Evolutionary conservation across 2,113 vertebrate species (phyloP).

Genomic region (Alouatta palliata): DNA sequence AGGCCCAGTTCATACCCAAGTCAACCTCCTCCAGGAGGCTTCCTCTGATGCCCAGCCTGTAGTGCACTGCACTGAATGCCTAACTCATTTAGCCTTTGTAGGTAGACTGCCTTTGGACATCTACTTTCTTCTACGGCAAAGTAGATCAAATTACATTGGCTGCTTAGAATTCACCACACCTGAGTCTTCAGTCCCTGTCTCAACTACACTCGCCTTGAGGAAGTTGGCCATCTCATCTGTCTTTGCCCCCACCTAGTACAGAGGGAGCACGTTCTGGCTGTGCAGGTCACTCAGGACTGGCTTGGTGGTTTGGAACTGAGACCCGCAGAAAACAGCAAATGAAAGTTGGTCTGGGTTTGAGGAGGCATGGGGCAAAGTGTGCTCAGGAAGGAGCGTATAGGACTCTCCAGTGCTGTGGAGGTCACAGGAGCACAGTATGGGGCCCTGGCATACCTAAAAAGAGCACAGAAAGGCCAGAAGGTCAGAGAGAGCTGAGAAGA

Average conservation of each 20-base stretch:
- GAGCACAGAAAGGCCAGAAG: neutral
- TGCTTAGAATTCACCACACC: neutral
- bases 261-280: neutral
- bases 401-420: neutral
- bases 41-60: neutral
- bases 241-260: neutral
- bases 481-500: neutral
- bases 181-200: neutral
- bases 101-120: neutral
- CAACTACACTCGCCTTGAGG: too few species aligned
- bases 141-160: fast-evolving
- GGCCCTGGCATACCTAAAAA: neutral
- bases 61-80: neutral
- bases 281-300: neutral
- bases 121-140: neutral
- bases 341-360: neutral
- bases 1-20: neutral
- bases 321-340: neutral
- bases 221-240: neutral
- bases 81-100: neutral
- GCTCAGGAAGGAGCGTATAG: neutral
- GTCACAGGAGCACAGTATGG: neutral
- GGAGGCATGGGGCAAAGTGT: neutral
- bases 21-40: neutral
- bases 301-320: neutral